A percentile compares a stretch with the other conserved stretches of the same genome.
Conservation (phyloP, 2,113 vertebrate genomes). For the Pyxicephalus adspersus region DNA sequence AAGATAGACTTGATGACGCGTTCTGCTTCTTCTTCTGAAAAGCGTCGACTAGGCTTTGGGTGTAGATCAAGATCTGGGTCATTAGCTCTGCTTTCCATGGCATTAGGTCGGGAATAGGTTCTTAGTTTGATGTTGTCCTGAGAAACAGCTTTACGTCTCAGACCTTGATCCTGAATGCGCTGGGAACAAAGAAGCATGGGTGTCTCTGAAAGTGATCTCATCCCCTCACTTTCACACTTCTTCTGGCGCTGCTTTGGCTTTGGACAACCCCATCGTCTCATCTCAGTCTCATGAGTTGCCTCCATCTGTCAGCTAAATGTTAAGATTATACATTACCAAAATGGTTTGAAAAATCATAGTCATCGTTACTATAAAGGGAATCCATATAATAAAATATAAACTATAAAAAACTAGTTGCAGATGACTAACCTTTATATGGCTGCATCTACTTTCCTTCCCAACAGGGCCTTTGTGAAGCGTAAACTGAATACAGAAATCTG, state of each 20-base stretch:
- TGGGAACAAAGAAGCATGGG: neutral
- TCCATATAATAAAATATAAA: too few species aligned
- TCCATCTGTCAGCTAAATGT: conserved; percentile 29
- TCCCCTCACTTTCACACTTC: neutral
- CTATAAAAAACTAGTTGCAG: too few species aligned
- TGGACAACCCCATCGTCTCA: neutral
- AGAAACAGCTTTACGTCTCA: neutral
- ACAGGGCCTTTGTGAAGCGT: too few species aligned
- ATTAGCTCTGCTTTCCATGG: neutral
- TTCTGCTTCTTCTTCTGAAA: conserved; percentile 52
- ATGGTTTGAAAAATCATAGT: neutral
- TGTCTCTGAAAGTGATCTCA: neutral
- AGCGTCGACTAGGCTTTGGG: conserved; percentile 43
- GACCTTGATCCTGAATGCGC: neutral
- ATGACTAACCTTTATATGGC: too few species aligned
- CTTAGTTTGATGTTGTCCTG: conserved; percentile 19
- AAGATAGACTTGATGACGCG: conserved; percentile 55
- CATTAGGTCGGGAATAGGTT: neutral
- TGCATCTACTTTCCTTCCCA: too few species aligned
- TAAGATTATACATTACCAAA: neutral
- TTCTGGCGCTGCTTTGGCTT: conserved; percentile 21
- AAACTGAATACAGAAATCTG: too few species aligned
- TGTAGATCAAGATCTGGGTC: conserved; percentile 33
- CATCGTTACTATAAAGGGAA: neutral
- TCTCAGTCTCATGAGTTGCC: neutral